A percentile compares a stretch with the other conserved stretches of the same genome.
These are phyloP conservation scores for Notospermus geniculatus DNA, from an alignment of 1,140 invertebrate genomes.

Conservation along the genomic window DNA sequence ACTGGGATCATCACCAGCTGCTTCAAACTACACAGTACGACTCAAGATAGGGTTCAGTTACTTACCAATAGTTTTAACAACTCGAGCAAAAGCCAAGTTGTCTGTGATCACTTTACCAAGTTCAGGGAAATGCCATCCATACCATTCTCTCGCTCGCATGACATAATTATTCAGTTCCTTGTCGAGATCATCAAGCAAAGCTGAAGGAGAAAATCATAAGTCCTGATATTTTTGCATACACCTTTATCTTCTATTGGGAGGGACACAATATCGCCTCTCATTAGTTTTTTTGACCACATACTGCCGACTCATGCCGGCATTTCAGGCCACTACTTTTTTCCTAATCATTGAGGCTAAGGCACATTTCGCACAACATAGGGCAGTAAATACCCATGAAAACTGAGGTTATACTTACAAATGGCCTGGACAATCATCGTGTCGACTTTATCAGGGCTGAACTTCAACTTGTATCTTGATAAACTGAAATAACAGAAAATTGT, in stretches of 20 bases:
- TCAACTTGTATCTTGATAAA: conserved; percentile 93
- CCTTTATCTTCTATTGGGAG: neutral
- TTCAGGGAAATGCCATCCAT: conserved; percentile 99
- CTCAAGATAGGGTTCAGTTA: no score
- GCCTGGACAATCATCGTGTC: conserved; percentile 99
- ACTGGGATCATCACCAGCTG: no score
- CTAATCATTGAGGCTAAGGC: no score
- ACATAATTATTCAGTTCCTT: conserved; percentile 99
- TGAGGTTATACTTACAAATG: conserved; percentile 63
- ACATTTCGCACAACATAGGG: no score
- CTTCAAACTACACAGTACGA: no score
- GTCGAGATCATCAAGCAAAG: conserved; percentile 94
- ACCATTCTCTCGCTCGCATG: conserved; percentile 96
- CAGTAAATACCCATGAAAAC: neutral
- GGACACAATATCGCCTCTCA: no score
- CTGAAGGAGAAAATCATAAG: conserved; percentile 45
- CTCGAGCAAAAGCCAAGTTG: conserved; percentile 88
- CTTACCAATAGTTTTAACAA: conserved; percentile 78
- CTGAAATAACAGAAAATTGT: conserved; percentile 52
- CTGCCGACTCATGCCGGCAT: no score
- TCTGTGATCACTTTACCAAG: conserved; percentile 94
- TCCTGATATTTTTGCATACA: no score
- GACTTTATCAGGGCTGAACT: conserved; percentile 98
- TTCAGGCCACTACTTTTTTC: no score
- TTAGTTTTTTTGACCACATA: no score